A percentile compares a stretch with the other conserved stretches of the same genome.
Conservation (phyloP, 1,140 invertebrate species). For the Saccostrea cuccullata region DNA sequence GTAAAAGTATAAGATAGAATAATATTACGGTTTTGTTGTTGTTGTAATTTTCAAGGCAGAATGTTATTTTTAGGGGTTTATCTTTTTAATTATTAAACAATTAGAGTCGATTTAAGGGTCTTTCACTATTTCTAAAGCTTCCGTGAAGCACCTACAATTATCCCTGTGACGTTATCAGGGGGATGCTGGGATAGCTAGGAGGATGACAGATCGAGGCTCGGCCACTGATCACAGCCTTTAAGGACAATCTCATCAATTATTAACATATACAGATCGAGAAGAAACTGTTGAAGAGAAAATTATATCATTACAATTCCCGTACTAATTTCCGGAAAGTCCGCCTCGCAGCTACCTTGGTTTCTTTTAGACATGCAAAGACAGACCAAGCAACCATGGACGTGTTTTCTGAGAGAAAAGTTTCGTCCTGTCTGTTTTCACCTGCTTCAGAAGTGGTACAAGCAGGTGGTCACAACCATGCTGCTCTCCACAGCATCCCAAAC, state of each 20-base stretch:
- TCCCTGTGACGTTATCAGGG: neutral
- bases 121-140: neutral
- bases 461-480: conserved; percentile 10
- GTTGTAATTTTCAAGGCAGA: too few species aligned
- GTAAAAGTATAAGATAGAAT: too few species aligned
- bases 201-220: conserved; percentile 12
- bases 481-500: neutral
- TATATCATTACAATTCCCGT: conserved; percentile 10
- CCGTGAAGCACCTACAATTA: neutral
- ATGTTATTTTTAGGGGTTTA: too few species aligned
- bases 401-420: conserved; percentile 6
- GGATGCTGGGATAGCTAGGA: conserved; percentile 1
- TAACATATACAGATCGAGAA: conserved; percentile 28
- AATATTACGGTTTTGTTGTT: too few species aligned
- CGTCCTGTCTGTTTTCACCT: conserved; percentile 30
- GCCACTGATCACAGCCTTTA: conserved; percentile 7
- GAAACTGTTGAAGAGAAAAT: conserved; percentile 32
- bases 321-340: conserved; percentile 21
- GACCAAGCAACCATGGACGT: conserved; percentile 15
- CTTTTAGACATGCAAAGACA: conserved; percentile 13
- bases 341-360: conserved; percentile 14
- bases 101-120: neutral
- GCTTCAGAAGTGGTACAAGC: conserved; percentile 32
- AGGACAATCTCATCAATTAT: conserved; percentile 33
- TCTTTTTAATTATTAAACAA: neutral